phyloP scores from a whole-genome alignment of 2,797 vertebrate species.

The Brachymystax lenok region DNA sequence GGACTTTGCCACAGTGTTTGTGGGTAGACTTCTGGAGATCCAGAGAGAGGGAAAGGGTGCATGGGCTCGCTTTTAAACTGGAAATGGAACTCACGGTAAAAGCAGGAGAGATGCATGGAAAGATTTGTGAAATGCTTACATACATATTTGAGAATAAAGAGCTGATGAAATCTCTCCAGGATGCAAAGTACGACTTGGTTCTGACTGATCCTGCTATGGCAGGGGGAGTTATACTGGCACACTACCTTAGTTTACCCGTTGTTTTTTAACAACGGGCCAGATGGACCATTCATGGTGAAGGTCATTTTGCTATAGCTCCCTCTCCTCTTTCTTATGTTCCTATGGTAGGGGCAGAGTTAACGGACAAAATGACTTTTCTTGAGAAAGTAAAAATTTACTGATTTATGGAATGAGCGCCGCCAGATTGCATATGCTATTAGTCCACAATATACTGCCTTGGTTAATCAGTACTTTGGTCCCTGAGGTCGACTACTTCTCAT shows the following conservation, averaged over 20 bases:
- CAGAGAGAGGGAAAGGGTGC: not conserved
- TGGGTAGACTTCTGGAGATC: not conserved
- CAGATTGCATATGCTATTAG: not conserved
- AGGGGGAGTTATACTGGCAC: conserved; percentile 9
- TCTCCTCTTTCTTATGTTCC: conserved; percentile 18
- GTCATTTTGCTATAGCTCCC: conserved; percentile 11
- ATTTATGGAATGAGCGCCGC: not conserved
- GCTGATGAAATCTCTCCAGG: not conserved
- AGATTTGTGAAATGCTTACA: not conserved
- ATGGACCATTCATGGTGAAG: conserved; percentile 11
- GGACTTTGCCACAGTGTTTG: not conserved
- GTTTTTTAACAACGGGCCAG: conserved; percentile 12
- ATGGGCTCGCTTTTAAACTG: conserved; percentile 1
- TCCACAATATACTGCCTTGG: conserved; percentile 40
- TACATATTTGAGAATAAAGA: not conserved
- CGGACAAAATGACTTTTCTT: conserved; percentile 11
- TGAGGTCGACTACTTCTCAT: not conserved
- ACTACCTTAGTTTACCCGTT: not conserved
- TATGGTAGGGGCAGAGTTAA: not conserved
- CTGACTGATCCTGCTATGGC: conserved; percentile 14
- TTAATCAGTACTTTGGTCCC: conserved; percentile 50
- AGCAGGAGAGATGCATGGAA: not conserved
- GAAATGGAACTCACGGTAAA: not conserved
- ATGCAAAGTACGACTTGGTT: not conserved
- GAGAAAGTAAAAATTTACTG: conserved; percentile 1